Conservation (phyloP, 2,113 vertebrate species). For the Uropsilus gracilis region DNA sequence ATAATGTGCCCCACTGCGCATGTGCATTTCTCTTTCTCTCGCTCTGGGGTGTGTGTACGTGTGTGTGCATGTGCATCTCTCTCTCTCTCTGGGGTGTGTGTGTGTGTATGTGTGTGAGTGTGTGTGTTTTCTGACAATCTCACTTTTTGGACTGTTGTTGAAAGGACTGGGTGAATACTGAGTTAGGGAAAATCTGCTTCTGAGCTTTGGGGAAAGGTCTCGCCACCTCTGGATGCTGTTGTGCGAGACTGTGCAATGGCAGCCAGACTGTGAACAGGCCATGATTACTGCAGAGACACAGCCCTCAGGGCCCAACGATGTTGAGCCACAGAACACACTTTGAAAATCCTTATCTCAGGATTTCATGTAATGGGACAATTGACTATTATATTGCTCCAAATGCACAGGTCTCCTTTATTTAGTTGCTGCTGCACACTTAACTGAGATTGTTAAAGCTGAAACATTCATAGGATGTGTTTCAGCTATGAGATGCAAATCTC, state of each 20-base stretch:
- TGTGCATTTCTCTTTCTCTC: too few relatives aligned
- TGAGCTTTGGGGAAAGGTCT: neutral
- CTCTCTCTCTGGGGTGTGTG: too few relatives aligned
- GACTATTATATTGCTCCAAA: neutral
- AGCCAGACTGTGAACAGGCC: neutral
- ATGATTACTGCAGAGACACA: neutral
- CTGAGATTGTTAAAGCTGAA: too few relatives aligned
- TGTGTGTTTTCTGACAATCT: too few relatives aligned
- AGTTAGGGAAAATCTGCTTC: neutral
- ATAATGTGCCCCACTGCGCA: neutral
- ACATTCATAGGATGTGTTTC: neutral
- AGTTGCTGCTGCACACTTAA: neutral
- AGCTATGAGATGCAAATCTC: neutral
- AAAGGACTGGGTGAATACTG: neutral
- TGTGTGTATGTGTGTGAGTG: too few relatives aligned
- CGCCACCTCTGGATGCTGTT: neutral
- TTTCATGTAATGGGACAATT: neutral
- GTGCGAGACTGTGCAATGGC: neutral
- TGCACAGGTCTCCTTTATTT: too few relatives aligned
- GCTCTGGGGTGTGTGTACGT: too few relatives aligned
- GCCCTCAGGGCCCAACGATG: accelerated
- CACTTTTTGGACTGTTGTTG: neutral
- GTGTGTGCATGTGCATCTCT: too few relatives aligned
- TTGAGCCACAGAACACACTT: neutral
- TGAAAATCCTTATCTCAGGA: neutral